Percentiles rank a stretch among this genome's conserved stretches.
Conservation (phyloP, 23 tunicate genomes). For the Oikopleura vanhoeffeni region DNA sequence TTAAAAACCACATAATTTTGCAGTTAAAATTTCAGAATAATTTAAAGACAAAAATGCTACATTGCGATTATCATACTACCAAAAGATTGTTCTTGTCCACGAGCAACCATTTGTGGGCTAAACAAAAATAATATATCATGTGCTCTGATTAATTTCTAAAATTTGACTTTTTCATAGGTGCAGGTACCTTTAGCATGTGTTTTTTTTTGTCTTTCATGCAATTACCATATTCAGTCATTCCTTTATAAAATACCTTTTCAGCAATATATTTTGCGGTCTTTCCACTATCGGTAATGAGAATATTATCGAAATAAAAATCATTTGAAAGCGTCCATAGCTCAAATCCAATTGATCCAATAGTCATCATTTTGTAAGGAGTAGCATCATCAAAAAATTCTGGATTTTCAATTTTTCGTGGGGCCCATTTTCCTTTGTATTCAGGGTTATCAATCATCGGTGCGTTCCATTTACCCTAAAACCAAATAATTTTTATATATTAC, state of each 20-base stretch:
- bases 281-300: constrained; percentile 40
- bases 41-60: no score
- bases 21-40: no score
- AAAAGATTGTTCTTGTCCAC: no score
- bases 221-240: no score
- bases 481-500: no score
- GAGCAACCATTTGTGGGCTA: no score
- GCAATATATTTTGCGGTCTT: constrained; percentile 56
- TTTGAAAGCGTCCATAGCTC: constrained; percentile 82
- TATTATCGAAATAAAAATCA: constrained; percentile 50
- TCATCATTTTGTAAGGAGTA: constrained; percentile 51
- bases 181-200: neutral
- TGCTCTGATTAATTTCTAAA: no score
- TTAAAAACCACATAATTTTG: no score
- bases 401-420: constrained; percentile 61
- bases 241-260: constrained; percentile 39
- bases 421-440: constrained; percentile 64
- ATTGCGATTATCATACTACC: no score
- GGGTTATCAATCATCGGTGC: constrained; percentile 62
- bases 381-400: constrained; percentile 62
- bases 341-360: constrained; percentile 70
- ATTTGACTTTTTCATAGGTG: no score
- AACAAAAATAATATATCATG: no score
- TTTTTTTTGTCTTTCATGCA: constrained; percentile 31
- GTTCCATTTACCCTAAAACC: constrained; percentile 42